Base-by-base conservation (phyloP, 2,888 invertebrate species). In the Oxystoma pomonae region DNA sequence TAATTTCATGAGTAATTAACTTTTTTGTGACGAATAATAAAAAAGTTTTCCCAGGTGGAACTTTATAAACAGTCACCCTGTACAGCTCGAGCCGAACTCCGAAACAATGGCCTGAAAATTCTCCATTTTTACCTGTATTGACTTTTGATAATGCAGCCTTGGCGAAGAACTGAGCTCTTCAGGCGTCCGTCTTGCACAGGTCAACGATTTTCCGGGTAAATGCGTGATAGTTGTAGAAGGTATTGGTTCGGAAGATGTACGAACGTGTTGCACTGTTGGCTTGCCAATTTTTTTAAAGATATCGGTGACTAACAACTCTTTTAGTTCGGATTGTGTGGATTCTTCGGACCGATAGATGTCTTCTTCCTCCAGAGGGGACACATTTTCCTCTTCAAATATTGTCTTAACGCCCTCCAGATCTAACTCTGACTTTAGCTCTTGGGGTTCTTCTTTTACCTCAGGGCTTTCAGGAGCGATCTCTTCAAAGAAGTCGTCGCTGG, bases 271-370 rank as follows among this genome's bases (percentile, higher is more conserved):
- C 5, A 35, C 35, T 35, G 12, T 3, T 35, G 35, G 35, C 3
- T 63, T 56, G 1, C 17, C 50, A 57, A 63, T 63, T 1, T 63
- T 56, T 19, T 63, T 63, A 35, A 63, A 63, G 59, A 66, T 68
- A 63, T 68, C 67, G 53, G 58, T 58, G 58, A 63, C 60, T 12
- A 35, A 66, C 62, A 76, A 69, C 67, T 77, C 77, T 62, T 75
- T 73, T 51, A 77, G 64, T 57, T 76, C 77, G 22, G 69, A 65
- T 61, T 73, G 73, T 7, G 73, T 70, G 1, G 75, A 73, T 12
- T 74, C 68, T 17, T 74, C 70, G n/a, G 76, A 72, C 61, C 75
- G 61, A 64, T 71, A 72, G 20, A 66, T 66, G 65, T 66, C 65
- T 51, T 68, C 68, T 20, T 65, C 65, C 55, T 66, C 68, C 57